phyloP scores from a whole-genome alignment of 2,888 invertebrate genomes.

The Autographa pulchrina region DNA sequence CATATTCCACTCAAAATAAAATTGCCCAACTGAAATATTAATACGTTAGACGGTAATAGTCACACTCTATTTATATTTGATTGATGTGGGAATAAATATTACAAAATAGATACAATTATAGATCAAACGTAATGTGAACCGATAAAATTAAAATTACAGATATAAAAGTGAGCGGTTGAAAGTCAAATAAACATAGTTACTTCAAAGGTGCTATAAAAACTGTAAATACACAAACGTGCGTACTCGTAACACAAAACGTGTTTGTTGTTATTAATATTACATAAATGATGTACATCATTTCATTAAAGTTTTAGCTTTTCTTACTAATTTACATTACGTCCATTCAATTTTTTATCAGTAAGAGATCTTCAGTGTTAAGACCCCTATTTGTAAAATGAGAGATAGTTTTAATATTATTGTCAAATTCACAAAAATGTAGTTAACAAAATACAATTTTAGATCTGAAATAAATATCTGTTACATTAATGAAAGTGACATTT shows the following conservation, averaged over 20 bases:
- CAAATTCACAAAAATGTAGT: not conserved
- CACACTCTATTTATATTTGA: constrained; percentile 14
- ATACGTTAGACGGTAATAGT: constrained; percentile 25
- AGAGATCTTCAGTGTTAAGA: not conserved
- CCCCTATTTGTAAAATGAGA: not conserved
- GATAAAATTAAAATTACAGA: constrained; percentile 36
- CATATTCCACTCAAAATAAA: constrained; percentile 25
- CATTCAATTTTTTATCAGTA: not conserved
- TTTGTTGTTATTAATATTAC: constrained; percentile 26
- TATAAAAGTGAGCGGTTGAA: constrained; percentile 49
- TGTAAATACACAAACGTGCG: constrained; percentile 44
- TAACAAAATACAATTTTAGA: not conserved
- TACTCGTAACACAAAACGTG: constrained; percentile 20
- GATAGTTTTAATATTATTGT: not conserved
- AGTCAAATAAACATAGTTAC: constrained; percentile 49
- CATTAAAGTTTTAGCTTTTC: not conserved
- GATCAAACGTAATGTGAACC: constrained; percentile 37
- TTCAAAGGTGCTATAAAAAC: constrained; percentile 48
- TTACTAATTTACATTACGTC: not conserved
- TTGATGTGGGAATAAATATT: constrained; percentile 34
- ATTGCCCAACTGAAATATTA: constrained; percentile 12
- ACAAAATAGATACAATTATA: constrained; percentile 36
- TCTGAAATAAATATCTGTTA: not conserved
- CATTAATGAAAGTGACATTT: constrained; percentile 7
- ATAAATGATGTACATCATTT: constrained; percentile 1